A percentile compares a stretch with the other conserved stretches of the same genome.
phyloP scores from a whole-genome alignment of 2,113 vertebrate genomes.

The Lagopus leucura region DNA sequence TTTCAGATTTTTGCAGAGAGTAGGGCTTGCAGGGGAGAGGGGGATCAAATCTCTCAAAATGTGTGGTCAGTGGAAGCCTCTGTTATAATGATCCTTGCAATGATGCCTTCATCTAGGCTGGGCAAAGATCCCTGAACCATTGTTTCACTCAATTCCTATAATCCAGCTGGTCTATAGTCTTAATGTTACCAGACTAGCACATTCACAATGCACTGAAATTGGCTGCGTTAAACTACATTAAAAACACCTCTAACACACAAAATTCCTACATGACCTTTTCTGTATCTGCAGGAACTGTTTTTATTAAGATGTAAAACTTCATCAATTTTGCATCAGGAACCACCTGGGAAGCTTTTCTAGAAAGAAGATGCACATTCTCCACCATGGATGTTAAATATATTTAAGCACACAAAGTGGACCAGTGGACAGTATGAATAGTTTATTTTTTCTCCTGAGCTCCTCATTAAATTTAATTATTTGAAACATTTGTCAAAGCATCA shows the following conservation, averaged over 20 bases:
- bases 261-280: not conserved
- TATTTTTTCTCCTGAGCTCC: not conserved
- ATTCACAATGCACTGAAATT: not conserved
- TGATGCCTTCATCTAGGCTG: not conserved
- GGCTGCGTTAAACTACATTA: not conserved
- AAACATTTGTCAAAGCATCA: not conserved
- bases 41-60: not conserved
- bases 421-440: not conserved
- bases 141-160: not conserved
- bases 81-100: not conserved
- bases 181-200: not conserved
- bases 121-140: not conserved
- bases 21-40: not conserved
- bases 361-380: not conserved
- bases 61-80: not conserved
- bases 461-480: not conserved
- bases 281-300: not conserved
- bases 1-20: not conserved
- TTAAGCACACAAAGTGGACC: not conserved
- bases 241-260: not conserved
- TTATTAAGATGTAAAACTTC: not conserved
- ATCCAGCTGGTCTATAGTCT: not conserved
- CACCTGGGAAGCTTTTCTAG: not conserved
- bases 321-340: slow-evolving; percentile 4
- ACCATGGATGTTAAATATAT: not conserved